A percentile compares a stretch with the other conserved stretches of the same genome.
Conservation (phyloP, 2,797 vertebrate species). For the Sarcophilus harrisii region DNA sequence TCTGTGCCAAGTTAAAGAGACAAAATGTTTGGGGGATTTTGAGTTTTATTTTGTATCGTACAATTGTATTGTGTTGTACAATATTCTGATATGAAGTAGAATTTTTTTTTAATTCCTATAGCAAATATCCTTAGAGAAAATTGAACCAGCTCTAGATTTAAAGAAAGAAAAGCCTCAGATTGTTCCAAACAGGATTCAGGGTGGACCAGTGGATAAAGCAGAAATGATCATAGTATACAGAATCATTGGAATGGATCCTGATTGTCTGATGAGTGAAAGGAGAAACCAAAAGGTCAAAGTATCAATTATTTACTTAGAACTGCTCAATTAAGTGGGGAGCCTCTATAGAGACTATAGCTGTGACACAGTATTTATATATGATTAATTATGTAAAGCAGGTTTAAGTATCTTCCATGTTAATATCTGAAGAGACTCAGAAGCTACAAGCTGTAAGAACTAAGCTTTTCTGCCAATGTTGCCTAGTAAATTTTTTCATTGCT, state of each 20-base stretch:
- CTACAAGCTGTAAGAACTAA: conserved; percentile 81
- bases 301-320: conserved; percentile 98
- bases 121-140: not conserved
- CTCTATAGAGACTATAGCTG: conserved; percentile 83
- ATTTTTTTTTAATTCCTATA: not conserved
- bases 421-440: conserved; percentile 83
- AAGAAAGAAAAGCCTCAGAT: not conserved
- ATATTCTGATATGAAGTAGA: not conserved
- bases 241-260: conserved; percentile 95
- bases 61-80: not conserved
- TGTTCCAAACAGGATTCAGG: not conserved
- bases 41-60: not conserved
- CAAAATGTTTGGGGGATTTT: not conserved
- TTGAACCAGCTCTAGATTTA: not conserved
- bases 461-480: conserved; percentile 85
- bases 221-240: conserved; percentile 97
- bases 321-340: conserved; percentile 92
- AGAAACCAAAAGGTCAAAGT: conserved; percentile 98
- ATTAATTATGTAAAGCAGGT: conserved; percentile 86
- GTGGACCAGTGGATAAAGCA: not conserved
- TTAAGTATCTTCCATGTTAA: conserved; percentile 86
- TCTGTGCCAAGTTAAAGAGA: not conserved
- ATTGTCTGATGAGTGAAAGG: conserved; percentile 98
- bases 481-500: conserved; percentile 84
- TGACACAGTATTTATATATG: conserved; percentile 88